Evolutionary conservation across 1,140 invertebrate species (phyloP), one percentile per base, ranked within the genome.

Genomic region (Mamestra configurata): DNA sequence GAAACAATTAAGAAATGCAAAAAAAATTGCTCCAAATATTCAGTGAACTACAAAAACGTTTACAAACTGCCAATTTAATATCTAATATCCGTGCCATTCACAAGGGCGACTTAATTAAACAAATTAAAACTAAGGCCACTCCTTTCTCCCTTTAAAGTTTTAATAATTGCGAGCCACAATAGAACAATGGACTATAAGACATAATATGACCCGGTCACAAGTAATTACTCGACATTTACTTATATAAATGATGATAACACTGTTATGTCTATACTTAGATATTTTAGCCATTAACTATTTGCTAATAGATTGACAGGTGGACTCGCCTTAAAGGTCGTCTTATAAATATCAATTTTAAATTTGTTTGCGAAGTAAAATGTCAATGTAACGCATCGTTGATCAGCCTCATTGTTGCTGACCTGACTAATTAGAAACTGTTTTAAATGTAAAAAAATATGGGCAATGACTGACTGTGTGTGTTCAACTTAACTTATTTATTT

Each of bases 311-410:
- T 59, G 55, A 59, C 55, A 59, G 55, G 27, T 27, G 22, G 1
- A 31, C 22, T 8, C 24, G 40, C 40, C 8, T 31, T 31, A 59
- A 59, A 59, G 55, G 55, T 59, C 55, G 24, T 13, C 55, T 11
- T 10, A 59, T 31, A 59, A 59, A 59, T 59, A 59, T 15, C 10
- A 59, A 31, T 59, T 59, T 59, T 59, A 31, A 59, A 31, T 59
- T 31, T 31, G 24, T 59, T 59, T 49, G 24, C 55, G 5, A 59
- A 5, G 15, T 31, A 15, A 59, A 31, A 59, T 59, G 55, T 31
- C 55, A 59, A 27, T 5, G 55, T 0, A 27, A 59, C 24, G 24
- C 55, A n/a, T 59, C 55, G 10, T 15, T 59, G 27, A 15, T 59
- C 24, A 27, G 15, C 15, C 11, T 10, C 4, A 59, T 59, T 49